Base-by-base conservation (phyloP, 2,888 invertebrate genomes). In the Onchidella celtica region DNA sequence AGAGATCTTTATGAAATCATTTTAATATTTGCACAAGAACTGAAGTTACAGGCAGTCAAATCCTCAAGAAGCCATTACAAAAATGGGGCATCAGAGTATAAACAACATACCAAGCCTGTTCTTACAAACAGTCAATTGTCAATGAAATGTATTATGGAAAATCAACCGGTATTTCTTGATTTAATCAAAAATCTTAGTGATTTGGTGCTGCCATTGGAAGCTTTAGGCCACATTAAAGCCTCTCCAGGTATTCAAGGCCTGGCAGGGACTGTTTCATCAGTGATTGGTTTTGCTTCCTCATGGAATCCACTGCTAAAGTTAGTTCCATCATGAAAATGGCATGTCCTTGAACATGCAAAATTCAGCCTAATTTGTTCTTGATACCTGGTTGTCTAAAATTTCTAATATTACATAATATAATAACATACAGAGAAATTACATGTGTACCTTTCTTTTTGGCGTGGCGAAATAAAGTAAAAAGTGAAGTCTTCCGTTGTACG, bases 131-230 rank as follows among this genome's bases (percentile, higher is more conserved):
- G 75, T 21, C 72, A 82, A 24, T 68, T 88, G 6, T 57, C 88
- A 9, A 77, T 83, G 84, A 83, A 85, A 40, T 84, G 88, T 40
- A 59, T 91, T 4, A 21, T 74, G 9, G 88, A 89, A 55, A 90
- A 92, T 77, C 84, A 86, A 27, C 90, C 92, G 1, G 83, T 98
- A 14, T 94, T 96, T 81, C 94, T 97, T 85, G 98, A 98, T 93
- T 96, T 96, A 0, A 90, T 97, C 4, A 97, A 97, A 93, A 98
- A 98, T 94, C 93, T 95, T 11, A 97, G 97, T 94, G 98, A 98
- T 93, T 93, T 98, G 79, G 96, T 97, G 88, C 96, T 98, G 91
- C 98, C 98, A 0, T 93, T 98, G 84, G 96, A 96, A 81, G 95
- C 96, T 6, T 94, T 98, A 86, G 97, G 97, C 0, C 96, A 96